Percentiles rank a stretch among this genome's conserved stretches.
Evolutionary conservation across 2,888 invertebrate genomes (phyloP).

Genomic region (Caprella mutica): DNA sequence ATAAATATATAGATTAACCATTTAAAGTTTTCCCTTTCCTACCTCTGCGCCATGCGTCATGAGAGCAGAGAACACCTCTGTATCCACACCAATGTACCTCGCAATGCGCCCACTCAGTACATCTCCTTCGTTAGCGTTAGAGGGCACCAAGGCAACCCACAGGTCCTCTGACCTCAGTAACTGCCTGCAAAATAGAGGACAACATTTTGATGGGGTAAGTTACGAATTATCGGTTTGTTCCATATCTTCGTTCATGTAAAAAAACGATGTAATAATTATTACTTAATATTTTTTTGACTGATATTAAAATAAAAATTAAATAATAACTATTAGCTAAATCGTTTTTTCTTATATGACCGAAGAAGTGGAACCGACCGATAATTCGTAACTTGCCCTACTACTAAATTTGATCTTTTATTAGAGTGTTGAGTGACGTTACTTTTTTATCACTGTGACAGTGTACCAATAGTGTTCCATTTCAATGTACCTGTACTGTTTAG

Average conservation of each 20-base stretch:
- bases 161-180: constrained; percentile 66
- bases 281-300: too few species aligned
- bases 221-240: too few species aligned
- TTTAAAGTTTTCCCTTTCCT: too few species aligned
- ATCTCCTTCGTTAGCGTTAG: constrained; percentile 44
- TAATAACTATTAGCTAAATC: too few species aligned
- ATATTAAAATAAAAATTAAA: too few species aligned
- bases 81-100: constrained; percentile 47
- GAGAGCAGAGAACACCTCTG: constrained; percentile 69
- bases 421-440: not conserved
- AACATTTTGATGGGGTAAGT: too few species aligned
- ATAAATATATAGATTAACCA: too few species aligned
- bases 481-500: constrained; percentile 64
- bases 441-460: not conserved
- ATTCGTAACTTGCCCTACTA: not conserved
- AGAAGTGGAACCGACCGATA: not conserved
- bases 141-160: constrained; percentile 67
- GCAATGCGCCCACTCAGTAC: constrained; percentile 39
- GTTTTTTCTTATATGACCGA: not conserved
- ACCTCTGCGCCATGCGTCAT: constrained; percentile 53
- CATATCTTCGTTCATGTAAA: too few species aligned
- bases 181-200: constrained; percentile 20
- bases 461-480: too few species aligned
- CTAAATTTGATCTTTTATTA: not conserved
- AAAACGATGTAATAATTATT: too few species aligned